phyloP scores from a whole-genome alignment of 2,888 invertebrate genomes.

The Ornithoptera priamus region DNA sequence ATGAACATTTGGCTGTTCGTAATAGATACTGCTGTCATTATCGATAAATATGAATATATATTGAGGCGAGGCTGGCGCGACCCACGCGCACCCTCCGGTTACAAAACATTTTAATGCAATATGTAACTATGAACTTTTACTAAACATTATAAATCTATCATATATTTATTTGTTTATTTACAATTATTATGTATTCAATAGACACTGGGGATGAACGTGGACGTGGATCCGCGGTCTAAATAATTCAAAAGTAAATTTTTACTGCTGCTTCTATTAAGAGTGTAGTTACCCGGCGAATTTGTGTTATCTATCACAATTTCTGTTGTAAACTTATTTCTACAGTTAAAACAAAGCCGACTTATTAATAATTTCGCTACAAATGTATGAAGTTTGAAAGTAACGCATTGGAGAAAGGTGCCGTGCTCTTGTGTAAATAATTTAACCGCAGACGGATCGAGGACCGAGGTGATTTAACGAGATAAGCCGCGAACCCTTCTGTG shows the following conservation, averaged over 20 bases:
- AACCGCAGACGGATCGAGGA: slow-evolving; percentile 46
- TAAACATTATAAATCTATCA: neutral
- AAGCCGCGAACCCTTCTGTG: slow-evolving; percentile 70
- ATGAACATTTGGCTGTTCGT: slow-evolving; percentile 27
- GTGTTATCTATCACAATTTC: too few relatives aligned
- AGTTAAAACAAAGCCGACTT: too few relatives aligned
- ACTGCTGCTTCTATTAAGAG: too few relatives aligned
- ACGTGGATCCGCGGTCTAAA: too few relatives aligned
- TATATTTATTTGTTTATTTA: slow-evolving; percentile 25
- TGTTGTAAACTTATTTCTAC: too few relatives aligned
- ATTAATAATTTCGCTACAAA: too few relatives aligned
- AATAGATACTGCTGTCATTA: slow-evolving; percentile 54
- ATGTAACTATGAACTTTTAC: slow-evolving; percentile 52
- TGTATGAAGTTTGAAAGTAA: slow-evolving; percentile 32
- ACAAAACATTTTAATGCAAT: slow-evolving; percentile 58
- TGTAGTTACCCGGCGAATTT: too few relatives aligned
- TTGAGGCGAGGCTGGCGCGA: slow-evolving; percentile 56
- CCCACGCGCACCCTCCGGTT: slow-evolving; percentile 58
- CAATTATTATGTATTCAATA: too few relatives aligned
- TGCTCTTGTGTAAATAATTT: slow-evolving; percentile 60
- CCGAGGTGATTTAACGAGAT: slow-evolving; percentile 67
- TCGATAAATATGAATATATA: slow-evolving; percentile 68
- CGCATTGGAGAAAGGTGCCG: slow-evolving; percentile 49
- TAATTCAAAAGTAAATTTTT: too few relatives aligned
- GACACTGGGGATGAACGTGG: too few relatives aligned